phyloP scores from a whole-genome alignment of 2,888 invertebrate genomes.

The Lysandra coridon region DNA sequence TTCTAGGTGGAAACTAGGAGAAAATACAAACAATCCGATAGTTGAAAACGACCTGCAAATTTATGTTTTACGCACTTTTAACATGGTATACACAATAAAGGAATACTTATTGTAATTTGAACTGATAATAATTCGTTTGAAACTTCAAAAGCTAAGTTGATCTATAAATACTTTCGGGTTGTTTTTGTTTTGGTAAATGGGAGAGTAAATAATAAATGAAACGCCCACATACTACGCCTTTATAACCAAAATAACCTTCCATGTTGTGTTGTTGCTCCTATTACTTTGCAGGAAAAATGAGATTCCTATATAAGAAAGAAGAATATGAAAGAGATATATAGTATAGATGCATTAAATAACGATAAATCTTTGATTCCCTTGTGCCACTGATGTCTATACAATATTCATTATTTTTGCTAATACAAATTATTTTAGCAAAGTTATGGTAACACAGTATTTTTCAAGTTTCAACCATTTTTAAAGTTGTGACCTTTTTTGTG shows the following conservation, averaged over 20 bases:
- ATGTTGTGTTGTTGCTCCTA: background rate
- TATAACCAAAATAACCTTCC: background rate
- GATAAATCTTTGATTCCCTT: constrained; percentile 6
- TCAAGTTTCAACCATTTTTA: no score
- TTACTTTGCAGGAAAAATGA: background rate
- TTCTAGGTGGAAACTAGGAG: background rate
- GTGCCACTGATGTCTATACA: background rate
- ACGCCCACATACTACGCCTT: background rate
- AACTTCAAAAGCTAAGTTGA: no score
- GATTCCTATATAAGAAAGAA: background rate
- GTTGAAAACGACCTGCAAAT: no score
- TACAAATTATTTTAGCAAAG: constrained; percentile 1
- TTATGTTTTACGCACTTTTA: background rate
- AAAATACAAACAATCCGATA: background rate
- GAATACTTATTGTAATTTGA: no score
- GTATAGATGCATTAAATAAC: background rate
- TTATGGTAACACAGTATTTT: no score
- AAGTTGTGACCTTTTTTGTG: no score
- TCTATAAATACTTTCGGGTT: no score
- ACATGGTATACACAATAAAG: no score
- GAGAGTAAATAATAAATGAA: background rate
- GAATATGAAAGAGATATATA: background rate
- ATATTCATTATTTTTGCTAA: constrained; percentile 1
- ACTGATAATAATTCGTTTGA: no score
- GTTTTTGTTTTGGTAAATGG: no score